A percentile compares a stretch with the other conserved stretches of the same genome.
Conservation (phyloP, 2,113 vertebrate species). For the Pandion haliaetus region DNA sequence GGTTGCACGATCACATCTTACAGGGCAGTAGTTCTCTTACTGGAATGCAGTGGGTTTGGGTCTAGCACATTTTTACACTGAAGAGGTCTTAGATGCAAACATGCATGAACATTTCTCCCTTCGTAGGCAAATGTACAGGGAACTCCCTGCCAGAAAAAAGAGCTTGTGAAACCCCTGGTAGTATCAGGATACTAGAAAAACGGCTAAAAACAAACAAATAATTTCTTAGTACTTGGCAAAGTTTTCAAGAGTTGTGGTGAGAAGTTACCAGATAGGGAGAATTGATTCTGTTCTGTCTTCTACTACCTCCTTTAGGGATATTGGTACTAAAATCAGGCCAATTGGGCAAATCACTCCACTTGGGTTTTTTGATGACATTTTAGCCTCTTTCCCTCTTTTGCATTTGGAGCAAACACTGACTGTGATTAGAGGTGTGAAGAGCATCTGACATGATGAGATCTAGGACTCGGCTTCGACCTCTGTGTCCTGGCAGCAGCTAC, state of each 20-base stretch:
- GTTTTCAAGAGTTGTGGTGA: neutral
- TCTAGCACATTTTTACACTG: too few relatives aligned
- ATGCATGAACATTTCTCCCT: too few relatives aligned
- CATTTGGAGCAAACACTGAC: fast-evolving
- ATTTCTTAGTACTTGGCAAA: too few relatives aligned
- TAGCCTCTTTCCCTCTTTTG: neutral
- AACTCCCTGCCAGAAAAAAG: too few relatives aligned
- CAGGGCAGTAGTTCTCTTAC: neutral
- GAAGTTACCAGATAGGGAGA: neutral
- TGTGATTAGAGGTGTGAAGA: neutral
- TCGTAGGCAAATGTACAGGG: too few relatives aligned
- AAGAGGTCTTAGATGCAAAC: too few relatives aligned
- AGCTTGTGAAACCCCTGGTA: too few relatives aligned
- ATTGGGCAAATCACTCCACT: neutral
- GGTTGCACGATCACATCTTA: neutral
- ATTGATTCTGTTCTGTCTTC: neutral
- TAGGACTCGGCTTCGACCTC: neutral
- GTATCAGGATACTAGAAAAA: too few relatives aligned
- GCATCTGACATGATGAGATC: neutral
- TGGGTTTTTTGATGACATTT: neutral
- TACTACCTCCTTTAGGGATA: neutral
- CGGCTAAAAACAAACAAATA: too few relatives aligned
- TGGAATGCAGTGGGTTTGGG: neutral
- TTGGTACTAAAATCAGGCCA: neutral
- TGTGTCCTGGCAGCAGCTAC: neutral